Base-by-base conservation (phyloP, 2,888 invertebrate genomes). In the Drosophila austrosaltans region DNA sequence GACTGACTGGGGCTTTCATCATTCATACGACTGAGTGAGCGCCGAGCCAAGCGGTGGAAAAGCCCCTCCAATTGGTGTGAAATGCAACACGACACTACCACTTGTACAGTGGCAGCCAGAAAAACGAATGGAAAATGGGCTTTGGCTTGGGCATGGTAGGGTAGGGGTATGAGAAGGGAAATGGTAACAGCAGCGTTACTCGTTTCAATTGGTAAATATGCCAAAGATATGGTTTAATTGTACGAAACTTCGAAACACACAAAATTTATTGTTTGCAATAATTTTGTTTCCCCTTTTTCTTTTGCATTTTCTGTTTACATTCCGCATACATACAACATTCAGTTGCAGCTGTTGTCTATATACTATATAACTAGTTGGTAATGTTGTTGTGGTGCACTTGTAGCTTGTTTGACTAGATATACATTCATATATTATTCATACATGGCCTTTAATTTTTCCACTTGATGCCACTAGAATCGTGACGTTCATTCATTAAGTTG, bases 21-120 rank as follows among this genome's bases (percentile, higher is more conserved):
- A 84, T 88, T 88, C 88, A 86, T 80, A 75, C 83, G 83, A 87
- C 63, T 83, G 83, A 87, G 82, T 88, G 88, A 67, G 69, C 88
- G 85, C 78, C 77, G 71, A 77, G 82, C 72, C 82, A 81, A 72
- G 78, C 72, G 78, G 57, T 60, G 69, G 62, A 60, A 76, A 76
- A 74, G 66, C 79, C 63, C 79, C 72, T 79, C 66, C 82, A 87
- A 76, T 76, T 83, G 89, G 89, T 85, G 85, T 86, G 89, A 86
- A 86, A 89, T 89, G 85, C 85, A 86, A 87, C 87, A 89, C 84
- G 89, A 87, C 75, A 60, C 62, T 63, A 71, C 69, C 59, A 30
- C 44, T 53, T 54, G 22, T 28, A 16, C 16, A 56, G 44, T 57
- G 69, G 53, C 30, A 42, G 54, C 40, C 39, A 20, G 67, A 25